phyloP scores from a whole-genome alignment of 2,888 invertebrate genomes.

The Cryptocheilus praepositus region DNA sequence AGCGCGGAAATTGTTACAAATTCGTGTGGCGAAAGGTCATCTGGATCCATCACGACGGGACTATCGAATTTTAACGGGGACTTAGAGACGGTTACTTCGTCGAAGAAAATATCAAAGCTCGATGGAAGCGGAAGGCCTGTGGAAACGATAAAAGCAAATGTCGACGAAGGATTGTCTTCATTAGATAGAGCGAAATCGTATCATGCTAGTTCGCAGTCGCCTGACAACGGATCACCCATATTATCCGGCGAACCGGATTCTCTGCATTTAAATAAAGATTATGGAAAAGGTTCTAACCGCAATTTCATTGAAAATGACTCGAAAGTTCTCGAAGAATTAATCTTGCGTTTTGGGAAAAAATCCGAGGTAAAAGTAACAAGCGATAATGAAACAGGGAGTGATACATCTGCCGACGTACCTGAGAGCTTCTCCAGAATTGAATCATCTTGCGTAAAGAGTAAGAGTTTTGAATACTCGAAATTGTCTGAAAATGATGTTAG shows the following conservation, averaged over 20 bases:
- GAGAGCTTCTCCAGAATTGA: constrained; percentile 53
- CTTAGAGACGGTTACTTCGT: too few relatives aligned
- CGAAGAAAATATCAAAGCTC: too few relatives aligned
- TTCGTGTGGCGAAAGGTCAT: too few relatives aligned
- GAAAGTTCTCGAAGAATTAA: constrained; percentile 69
- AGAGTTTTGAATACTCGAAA: not conserved
- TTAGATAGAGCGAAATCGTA: constrained; percentile 14
- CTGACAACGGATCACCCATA: too few relatives aligned
- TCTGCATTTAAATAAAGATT: constrained; percentile 66
- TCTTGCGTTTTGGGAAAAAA: constrained; percentile 67
- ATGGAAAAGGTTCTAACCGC: constrained; percentile 18
- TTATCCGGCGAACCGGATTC: constrained; percentile 53
- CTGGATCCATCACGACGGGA: too few relatives aligned
- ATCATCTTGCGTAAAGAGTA: not conserved
- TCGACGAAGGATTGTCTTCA: not conserved
- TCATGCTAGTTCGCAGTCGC: constrained; percentile 5
- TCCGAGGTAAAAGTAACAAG: constrained; percentile 58
- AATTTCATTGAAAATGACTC: constrained; percentile 69
- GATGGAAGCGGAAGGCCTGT: too few relatives aligned
- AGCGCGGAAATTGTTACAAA: too few relatives aligned
- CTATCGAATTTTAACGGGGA: too few relatives aligned
- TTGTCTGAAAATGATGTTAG: not conserved
- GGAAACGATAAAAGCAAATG: too few relatives aligned
- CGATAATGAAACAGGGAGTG: constrained; percentile 41
- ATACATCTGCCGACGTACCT: constrained; percentile 61